Percentiles rank a stretch among this genome's conserved stretches.
These are phyloP conservation scores for Marisa cornuarietis DNA, from an alignment of 1,140 invertebrate species.

Conservation along the genomic window DNA sequence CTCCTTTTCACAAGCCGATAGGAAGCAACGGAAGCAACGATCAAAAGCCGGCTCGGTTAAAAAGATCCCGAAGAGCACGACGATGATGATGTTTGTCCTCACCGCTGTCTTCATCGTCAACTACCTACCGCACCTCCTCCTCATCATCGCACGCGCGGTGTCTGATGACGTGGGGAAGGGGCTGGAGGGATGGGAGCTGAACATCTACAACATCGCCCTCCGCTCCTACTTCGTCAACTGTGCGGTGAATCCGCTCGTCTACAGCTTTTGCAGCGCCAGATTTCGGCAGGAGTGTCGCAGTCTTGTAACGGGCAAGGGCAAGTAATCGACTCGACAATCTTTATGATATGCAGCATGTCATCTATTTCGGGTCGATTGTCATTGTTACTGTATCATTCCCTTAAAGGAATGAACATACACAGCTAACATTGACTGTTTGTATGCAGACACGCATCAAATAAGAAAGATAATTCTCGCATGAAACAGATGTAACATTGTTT, in stretches of 20 bases:
- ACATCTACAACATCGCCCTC: constrained; percentile 53
- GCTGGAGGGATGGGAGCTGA: constrained; percentile 19
- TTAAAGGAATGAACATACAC: no score
- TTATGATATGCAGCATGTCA: no score
- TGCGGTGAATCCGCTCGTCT: constrained; percentile 52
- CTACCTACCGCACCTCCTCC: constrained; percentile 51
- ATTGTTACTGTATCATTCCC: no score
- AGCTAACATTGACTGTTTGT: no score
- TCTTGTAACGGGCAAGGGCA: background rate
- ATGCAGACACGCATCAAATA: no score
- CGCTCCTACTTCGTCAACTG: constrained; percentile 54
- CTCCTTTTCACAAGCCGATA: background rate
- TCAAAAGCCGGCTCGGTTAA: background rate
- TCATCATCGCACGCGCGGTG: constrained; percentile 40
- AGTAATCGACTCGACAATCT: background rate
- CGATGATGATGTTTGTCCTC: constrained; percentile 51
- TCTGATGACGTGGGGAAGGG: constrained; percentile 31
- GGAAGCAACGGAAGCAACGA: background rate
- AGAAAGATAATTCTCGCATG: no score
- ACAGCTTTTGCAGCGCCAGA: constrained; percentile 51
- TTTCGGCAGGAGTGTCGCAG: constrained; percentile 43
- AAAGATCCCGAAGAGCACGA: constrained; percentile 33
- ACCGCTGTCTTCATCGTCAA: constrained; percentile 52
- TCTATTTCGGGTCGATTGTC: no score
- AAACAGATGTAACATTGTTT: no score